Percentiles rank a stretch among this genome's conserved stretches.
These are phyloP conservation scores for Nesoenas mayeri DNA, from an alignment of 2,113 vertebrate genomes.

Conservation along the genomic window DNA sequence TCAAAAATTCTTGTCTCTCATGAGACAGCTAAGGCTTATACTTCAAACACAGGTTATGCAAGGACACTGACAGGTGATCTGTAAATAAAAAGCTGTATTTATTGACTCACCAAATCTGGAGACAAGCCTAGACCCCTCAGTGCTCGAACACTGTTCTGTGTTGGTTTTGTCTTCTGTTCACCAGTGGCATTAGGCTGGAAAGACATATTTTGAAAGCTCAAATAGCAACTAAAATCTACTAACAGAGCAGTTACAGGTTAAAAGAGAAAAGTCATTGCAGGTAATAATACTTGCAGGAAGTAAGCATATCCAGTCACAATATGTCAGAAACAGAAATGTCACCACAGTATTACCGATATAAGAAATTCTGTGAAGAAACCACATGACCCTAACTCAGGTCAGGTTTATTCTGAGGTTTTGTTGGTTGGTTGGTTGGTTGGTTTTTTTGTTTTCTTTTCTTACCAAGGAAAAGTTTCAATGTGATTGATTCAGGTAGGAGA, in stretches of 20 bases:
- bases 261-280: neutral
- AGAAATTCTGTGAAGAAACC: neutral
- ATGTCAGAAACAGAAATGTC: neutral
- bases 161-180: conserved; percentile 85
- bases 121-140: conserved; percentile 80
- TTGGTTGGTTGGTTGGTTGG: no score
- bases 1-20: neutral
- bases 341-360: neutral
- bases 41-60: neutral
- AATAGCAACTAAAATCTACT: neutral
- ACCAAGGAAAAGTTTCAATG: neutral
- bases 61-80: neutral
- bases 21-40: neutral
- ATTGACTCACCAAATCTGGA: conserved; percentile 78
- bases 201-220: conserved; percentile 28
- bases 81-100: neutral
- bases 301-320: neutral
- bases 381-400: neutral
- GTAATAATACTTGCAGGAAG: neutral
- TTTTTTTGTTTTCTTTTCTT: neutral
- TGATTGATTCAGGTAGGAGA: neutral
- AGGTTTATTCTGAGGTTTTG: neutral
- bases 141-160: conserved; percentile 81
- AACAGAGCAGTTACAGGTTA: neutral
- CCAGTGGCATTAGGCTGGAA: conserved; percentile 78